Percentiles rank a stretch among this genome's conserved stretches.
These are phyloP conservation scores for Sphaerodactylus townsendi DNA, from an alignment of 2,113 vertebrate genomes.

Conservation along the genomic window DNA sequence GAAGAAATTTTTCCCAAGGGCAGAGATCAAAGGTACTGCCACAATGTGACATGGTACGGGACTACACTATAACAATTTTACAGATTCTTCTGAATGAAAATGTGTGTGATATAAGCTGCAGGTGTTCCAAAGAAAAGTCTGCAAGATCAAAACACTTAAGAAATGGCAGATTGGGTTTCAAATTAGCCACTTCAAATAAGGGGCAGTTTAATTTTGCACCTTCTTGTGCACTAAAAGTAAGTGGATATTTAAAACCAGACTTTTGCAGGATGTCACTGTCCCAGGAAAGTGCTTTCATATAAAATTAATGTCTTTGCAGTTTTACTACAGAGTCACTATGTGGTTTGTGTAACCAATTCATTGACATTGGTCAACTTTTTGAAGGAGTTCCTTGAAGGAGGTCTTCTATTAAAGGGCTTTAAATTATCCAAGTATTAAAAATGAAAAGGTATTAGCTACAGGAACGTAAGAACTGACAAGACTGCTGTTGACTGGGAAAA, in stretches of 20 bases:
- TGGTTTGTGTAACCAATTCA: neutral
- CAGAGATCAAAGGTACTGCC: slow-evolving; percentile 72
- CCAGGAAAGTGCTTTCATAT: neutral
- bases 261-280: neutral
- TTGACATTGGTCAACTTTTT: neutral
- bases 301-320: neutral
- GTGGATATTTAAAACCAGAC: neutral
- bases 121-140: slow-evolving; percentile 65
- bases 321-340: slow-evolving; percentile 3
- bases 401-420: neutral
- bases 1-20: slow-evolving; percentile 67
- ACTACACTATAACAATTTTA: slow-evolving; percentile 70
- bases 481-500: neutral
- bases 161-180: slow-evolving; percentile 39
- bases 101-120: slow-evolving; percentile 60
- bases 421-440: neutral
- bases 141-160: slow-evolving; percentile 19
- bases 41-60: slow-evolving; percentile 53
- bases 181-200: slow-evolving; percentile 43
- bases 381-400: neutral
- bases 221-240: slow-evolving; percentile 24
- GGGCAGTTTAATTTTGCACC: slow-evolving; percentile 13
- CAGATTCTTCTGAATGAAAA: slow-evolving; percentile 67
- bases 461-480: neutral
- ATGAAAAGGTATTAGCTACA: neutral